Evolutionary conservation across 2,797 vertebrate genomes (phyloP), one percentile per base, ranked within the genome.

Genomic region (Apogon hyalosoma): DNA sequence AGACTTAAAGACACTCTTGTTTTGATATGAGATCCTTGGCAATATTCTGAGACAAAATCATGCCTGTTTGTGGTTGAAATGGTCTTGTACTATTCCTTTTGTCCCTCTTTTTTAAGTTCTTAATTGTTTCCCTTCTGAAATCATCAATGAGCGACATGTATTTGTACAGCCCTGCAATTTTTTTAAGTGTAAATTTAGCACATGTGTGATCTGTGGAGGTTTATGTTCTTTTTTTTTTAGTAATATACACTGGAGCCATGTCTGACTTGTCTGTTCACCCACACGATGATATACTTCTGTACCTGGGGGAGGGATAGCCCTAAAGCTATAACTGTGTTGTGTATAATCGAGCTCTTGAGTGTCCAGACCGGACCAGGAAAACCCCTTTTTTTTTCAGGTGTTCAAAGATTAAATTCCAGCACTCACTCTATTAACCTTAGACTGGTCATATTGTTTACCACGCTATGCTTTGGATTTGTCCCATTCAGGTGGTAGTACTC

Each of bases 201-300:
- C 92, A 28, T 79, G 79, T 92, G 90, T 93, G 86, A 89, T 82
- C 85, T 91, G 89, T 93, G 89, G 91, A 91, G 81, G 86, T 92
- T 89, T 87, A 71, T 90, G 83, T 91, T 28, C 24, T 28, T 28
- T 28, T 57, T 43, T 57, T 90, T 88, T 90, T 88, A 93, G 92
- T 93, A 91, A 88, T 90, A 93, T 94, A 94, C 94, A 95, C 94
- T 95, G 94, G 94, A 95, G 90, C 77, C 79, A 83, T 84, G 88
- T 92, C 86, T 88, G 87, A 90, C 85, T 84, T 73, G 84, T 92
- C 85, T 83, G 63, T 84, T 85, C 72, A 75, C 75, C 76, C 76
- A 90, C 80, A 81, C 63, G 2, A 69, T 83, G 74, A 87, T 85
- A 65, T 79, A 81, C 73, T 63, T 69, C 38, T 80, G 77, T 88